Base-by-base conservation (phyloP, 2,113 vertebrate species). In the Salvator merianae region DNA sequence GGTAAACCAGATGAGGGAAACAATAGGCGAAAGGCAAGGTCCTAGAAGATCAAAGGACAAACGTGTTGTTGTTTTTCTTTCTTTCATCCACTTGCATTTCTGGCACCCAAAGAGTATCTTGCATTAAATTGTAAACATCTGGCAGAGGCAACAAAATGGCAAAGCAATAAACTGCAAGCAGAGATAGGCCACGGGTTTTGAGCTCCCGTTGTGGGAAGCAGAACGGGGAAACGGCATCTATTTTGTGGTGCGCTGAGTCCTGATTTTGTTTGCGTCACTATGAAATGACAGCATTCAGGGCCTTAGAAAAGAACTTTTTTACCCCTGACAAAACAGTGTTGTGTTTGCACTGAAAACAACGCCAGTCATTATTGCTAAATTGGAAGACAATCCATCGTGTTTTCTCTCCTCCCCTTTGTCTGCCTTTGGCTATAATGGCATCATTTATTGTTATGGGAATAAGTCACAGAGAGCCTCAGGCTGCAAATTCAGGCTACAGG, bases 101-200 rank as follows among this genome's bases (percentile, higher is more conserved):
- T 26, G 70, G 82, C 84, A 40, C 62, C 88, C 62, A 1, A 7
- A 73, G 75, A 0, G 3, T 62, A 87, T 16, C 84, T 78, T 73
- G 38, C 81, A 81, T 88, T 93, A 93, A 68, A 79, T 84, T 91
- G 89, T 90, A 93, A 95, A 71, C 74, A 87, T 89, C 75, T 93
- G 86, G 92, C 87, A 91, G 79, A 80, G 66, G 16, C 86, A 59
- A 81, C 90, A 88, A 28, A 94, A 84, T 75, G 76, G 74, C 86
- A 92, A 94, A 34, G 84, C 3, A 3, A 84, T 86, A 89, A 89
- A 91, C 84, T 47, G 43, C 72, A 90, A 73, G 77, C 87, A 90
- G 88, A 77, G 85, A 94, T 88, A 26, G 34, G 92, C 83, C 9
- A 0, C 72, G 82, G 70, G 63, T 82, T 83, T 88, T 71, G 65